These are phyloP conservation scores for Apocrypta bakeri DNA, from an alignment of 1,140 invertebrate genomes.

Conservation along the genomic window DNA sequence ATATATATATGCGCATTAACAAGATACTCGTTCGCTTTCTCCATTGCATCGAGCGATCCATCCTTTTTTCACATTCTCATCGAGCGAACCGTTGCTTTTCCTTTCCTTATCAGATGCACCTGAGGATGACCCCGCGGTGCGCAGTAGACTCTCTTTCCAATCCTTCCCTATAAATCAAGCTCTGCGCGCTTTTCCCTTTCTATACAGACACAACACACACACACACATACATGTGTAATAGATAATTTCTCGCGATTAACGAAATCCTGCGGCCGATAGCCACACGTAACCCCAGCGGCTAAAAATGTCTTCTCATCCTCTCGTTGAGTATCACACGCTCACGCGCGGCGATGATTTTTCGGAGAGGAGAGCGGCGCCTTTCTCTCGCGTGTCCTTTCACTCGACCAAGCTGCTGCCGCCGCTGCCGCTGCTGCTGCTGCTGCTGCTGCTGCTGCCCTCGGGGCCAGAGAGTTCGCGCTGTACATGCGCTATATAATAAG, in stretches of 20 bases:
- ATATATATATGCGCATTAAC: neutral
- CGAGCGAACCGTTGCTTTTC: constrained; percentile 35
- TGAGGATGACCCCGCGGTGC: neutral
- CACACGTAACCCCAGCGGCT: neutral
- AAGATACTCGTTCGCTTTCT: neutral
- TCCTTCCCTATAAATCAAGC: neutral
- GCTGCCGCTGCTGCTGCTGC: no score
- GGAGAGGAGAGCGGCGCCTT: constrained; percentile 28
- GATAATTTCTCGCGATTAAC: neutral
- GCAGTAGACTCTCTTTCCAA: constrained; percentile 15
- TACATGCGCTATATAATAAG: constrained; percentile 7
- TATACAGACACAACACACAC: no score
- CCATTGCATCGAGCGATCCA: neutral
- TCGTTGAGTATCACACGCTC: neutral
- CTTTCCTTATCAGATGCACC: constrained; percentile 48
- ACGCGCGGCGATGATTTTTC: constrained; percentile 29
- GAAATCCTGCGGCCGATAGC: no score
- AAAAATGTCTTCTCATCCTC: constrained; percentile 45
- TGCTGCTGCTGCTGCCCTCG: constrained; percentile 36
- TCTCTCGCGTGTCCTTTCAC: constrained; percentile 72
- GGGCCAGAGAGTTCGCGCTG: constrained; percentile 42
- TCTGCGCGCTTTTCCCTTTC: constrained; percentile 18
- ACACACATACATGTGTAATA: no score
- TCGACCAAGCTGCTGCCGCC: constrained; percentile 37
- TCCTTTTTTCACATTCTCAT: neutral